Evolutionary conservation across 2,797 vertebrate genomes (phyloP).

Genomic region (Synanceia verrucosa): DNA sequence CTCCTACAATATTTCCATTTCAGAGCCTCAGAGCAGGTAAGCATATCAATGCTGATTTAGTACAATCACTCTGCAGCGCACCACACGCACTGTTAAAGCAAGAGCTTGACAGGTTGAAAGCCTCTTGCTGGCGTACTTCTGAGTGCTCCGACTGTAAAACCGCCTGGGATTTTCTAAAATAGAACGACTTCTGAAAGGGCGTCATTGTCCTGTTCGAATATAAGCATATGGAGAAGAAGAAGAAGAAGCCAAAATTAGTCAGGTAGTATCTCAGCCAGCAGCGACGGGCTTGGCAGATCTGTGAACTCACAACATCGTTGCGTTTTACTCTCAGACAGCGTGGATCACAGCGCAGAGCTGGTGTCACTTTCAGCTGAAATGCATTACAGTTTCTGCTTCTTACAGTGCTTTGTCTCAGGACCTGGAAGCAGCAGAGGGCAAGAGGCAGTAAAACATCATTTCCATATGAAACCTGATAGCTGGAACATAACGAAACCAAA

Average conservation of each 20-base stretch:
- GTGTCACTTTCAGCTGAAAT: conserved; percentile 50
- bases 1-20: conserved; percentile 36
- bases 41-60: conserved; percentile 29
- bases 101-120: conserved; percentile 65
- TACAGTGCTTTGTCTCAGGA: conserved; percentile 31
- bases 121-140: conserved; percentile 56
- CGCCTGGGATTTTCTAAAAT: conserved; percentile 73
- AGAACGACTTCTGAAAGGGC: conserved; percentile 72
- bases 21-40: conserved; percentile 22
- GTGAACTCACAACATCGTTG: conserved; percentile 44
- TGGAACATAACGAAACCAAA: conserved; percentile 45
- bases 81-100: conserved; percentile 39
- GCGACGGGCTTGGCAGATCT: conserved; percentile 47
- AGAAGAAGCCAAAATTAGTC: conserved; percentile 70
- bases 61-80: conserved; percentile 10
- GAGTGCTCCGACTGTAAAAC: conserved; percentile 64
- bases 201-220: conserved; percentile 68
- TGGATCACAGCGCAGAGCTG: conserved; percentile 15
- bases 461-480: conserved; percentile 53
- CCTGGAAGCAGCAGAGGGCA: conserved; percentile 5
- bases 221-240: conserved; percentile 20
- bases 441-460: conserved; percentile 37
- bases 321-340: conserved; percentile 26
- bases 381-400: conserved; percentile 20
- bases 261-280: conserved; percentile 57